Base-by-base conservation (phyloP, 2,888 invertebrate genomes). In the Phaonia tiefii region DNA sequence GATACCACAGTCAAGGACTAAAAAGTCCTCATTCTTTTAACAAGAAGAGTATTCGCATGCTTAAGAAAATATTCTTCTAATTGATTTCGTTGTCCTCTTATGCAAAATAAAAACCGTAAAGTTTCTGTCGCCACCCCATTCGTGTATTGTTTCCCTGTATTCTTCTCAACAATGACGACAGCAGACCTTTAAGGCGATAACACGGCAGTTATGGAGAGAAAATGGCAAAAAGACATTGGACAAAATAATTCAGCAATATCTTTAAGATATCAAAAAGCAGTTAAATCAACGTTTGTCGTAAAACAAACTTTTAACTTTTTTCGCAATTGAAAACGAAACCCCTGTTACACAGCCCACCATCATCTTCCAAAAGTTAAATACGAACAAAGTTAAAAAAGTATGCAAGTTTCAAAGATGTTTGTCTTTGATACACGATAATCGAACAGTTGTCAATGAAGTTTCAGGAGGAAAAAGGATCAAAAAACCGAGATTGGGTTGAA, bases 151-250 rank as follows among this genome's bases (percentile, higher is more conserved):
- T 54, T 22, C 25, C 31, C 31, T 8, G 4, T 31, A 3, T 31
- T 54, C 13, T 54, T 11, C 1, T 54, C 22, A 25, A 54, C 4
- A 54, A 25, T 51, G 8, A 54, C 25, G 13, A 22, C 22, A 54
- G 22, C 54, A 54, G 54, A 25, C 54, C 54, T 13, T 54, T 54
- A 22, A 13, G 54, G 13, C 25, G 25, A 25, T 25, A 54, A 54
- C 25, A 11, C 20, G 54, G 22, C 13, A 22, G 13, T 22, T 22
- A 54, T 22, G 13, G 54, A 22, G 25, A 25, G 17, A 13, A 25
- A 25, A 25, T 5, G 54, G 22, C 51, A 22, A 31, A 31, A 31
- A 31, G 5, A 22, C 7, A 54, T 7, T 22, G 25, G 25, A 13
- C 4, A 17, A 25, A 25, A 22, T 10, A 22, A 11, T 54, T 54